A percentile compares a stretch with the other conserved stretches of the same genome.
These are phyloP conservation scores for Eudyptes chrysolophus DNA, from an alignment of 2,113 vertebrate genomes.

Conservation along the genomic window DNA sequence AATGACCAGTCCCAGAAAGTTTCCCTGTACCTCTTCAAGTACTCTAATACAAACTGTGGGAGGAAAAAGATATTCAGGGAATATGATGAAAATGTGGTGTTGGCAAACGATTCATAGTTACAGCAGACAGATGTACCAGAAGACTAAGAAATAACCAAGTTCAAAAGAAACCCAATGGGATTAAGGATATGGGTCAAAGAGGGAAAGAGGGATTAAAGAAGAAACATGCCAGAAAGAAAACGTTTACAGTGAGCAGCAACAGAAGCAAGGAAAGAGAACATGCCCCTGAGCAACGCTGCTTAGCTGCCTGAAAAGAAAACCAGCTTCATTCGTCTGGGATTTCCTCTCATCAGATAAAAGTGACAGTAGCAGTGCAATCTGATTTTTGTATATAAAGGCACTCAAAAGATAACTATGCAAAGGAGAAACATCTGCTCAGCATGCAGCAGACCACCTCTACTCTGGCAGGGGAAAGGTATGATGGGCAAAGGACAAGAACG, in stretches of 20 bases:
- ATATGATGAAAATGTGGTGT: constrained; percentile 57
- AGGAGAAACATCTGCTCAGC: constrained; percentile 72
- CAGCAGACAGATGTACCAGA: constrained; percentile 54
- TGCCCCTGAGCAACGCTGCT: constrained; percentile 58
- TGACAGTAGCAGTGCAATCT: constrained; percentile 75
- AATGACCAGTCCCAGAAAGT: constrained; percentile 28
- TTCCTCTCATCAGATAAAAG: constrained; percentile 76
- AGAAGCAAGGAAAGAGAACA: constrained; percentile 69
- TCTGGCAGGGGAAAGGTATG: constrained; percentile 44
- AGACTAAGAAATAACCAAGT: constrained; percentile 65
- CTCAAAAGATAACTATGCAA: constrained; percentile 66
- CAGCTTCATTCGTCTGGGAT: constrained; percentile 75
- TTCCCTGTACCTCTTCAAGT: constrained; percentile 47
- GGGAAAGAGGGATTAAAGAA: constrained; percentile 72
- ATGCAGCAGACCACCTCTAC: constrained; percentile 61
- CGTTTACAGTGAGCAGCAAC: constrained; percentile 70
- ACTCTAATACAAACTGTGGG: constrained; percentile 5
- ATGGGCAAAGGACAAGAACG: constrained; percentile 45
- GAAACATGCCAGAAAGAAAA: constrained; percentile 75
- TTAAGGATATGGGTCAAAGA: constrained; percentile 72
- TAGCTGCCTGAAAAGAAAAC: constrained; percentile 75
- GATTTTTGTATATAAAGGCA: constrained; percentile 72
- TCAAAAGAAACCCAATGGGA: constrained; percentile 74
- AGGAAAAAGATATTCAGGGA: constrained; percentile 38
- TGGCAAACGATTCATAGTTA: constrained; percentile 59